Conservation (phyloP, 2,888 invertebrate species). For the Galerucella calmariensis region DNA sequence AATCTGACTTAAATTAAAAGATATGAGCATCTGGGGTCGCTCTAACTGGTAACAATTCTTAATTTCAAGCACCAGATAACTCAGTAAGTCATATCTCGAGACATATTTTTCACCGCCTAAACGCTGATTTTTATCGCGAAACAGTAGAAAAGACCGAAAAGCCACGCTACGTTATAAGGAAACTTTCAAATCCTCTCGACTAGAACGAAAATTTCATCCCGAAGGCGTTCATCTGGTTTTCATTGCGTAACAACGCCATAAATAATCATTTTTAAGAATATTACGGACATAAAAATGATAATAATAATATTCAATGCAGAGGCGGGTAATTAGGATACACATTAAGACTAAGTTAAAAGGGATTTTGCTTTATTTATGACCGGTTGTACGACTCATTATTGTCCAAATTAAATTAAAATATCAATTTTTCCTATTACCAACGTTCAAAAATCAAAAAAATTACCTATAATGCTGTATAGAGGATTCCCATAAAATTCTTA, state of each 20-base stretch:
- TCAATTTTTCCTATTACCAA: no score
- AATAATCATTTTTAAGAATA: conserved; percentile 11
- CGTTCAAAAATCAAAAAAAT: no score
- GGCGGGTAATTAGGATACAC: neutral
- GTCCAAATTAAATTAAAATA: no score
- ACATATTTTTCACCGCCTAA: conserved; percentile 45
- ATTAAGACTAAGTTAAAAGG: no score
- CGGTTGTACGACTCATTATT: no score
- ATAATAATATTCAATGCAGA: neutral
- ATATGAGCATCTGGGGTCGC: conserved; percentile 45
- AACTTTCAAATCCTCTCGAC: conserved; percentile 30
- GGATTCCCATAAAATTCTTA: no score
- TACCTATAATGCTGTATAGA: no score
- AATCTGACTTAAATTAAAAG: conserved; percentile 53
- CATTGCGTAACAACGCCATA: conserved; percentile 15
- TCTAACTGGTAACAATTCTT: conserved; percentile 50
- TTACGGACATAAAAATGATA: neutral
- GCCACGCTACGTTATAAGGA: conserved; percentile 25
- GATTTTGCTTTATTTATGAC: no score
- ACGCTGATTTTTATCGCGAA: conserved; percentile 51
- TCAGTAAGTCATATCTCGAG: conserved; percentile 52
- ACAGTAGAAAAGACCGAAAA: conserved; percentile 43
- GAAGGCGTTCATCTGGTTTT: conserved; percentile 25
- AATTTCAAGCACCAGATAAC: conserved; percentile 51
- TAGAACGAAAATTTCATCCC: conserved; percentile 19